A percentile compares a stretch with the other conserved stretches of the same genome.
Conservation (phyloP, 2,888 invertebrate genomes). For the Drosophila macrothrix region DNA sequence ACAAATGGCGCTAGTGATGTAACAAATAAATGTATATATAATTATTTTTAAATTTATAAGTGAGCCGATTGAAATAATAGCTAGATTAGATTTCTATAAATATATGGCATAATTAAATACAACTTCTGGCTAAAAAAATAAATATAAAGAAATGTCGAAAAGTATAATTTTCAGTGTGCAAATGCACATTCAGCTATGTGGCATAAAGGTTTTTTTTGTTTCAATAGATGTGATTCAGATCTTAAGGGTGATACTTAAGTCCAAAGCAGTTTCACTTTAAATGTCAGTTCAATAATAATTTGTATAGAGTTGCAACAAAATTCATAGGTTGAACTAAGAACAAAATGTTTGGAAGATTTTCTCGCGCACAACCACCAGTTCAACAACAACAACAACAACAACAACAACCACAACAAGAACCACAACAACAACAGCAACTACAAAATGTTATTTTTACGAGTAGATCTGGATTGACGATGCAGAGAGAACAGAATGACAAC, state of each 20-base stretch:
- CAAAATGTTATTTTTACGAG: neutral
- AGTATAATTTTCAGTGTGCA: too few relatives aligned
- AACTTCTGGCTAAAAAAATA: neutral
- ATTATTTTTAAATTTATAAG: neutral
- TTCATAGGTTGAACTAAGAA: slow-evolving; percentile 5
- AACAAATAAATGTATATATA: neutral
- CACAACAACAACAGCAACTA: neutral
- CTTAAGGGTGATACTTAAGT: neutral
- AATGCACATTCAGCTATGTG: neutral
- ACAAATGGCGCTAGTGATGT: neutral
- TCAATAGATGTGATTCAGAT: neutral
- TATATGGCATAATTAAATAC: neutral
- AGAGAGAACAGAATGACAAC: neutral
- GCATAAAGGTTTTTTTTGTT: neutral
- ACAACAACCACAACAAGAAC: neutral
- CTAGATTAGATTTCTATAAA: neutral
- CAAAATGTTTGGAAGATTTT: slow-evolving; percentile 17
- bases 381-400: slow-evolving; percentile 10
- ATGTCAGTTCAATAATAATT: slow-evolving; percentile 14
- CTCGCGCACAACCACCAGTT: neutral
- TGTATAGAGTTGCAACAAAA: slow-evolving; percentile 4
- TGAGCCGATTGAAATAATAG: neutral
- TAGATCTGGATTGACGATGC: neutral
- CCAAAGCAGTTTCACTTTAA: neutral
- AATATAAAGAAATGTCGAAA: neutral